Evolutionary conservation across 2,113 vertebrate species (phyloP), one percentile per base, ranked within the genome.

Genomic region (Alces alces): DNA sequence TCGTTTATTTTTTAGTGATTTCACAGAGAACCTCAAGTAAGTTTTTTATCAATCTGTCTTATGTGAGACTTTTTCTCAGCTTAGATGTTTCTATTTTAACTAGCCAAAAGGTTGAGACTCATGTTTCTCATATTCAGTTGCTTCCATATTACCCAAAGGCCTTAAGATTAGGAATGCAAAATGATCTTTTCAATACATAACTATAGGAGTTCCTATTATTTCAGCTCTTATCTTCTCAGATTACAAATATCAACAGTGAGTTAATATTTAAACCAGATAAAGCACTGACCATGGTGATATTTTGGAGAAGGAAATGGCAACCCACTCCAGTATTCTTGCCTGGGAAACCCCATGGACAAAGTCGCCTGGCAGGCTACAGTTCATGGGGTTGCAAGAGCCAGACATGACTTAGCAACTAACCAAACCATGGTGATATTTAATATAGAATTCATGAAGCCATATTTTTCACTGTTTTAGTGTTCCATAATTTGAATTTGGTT

Each of bases 21-120:
- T 95, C 96, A 28, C 95, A 97, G 84, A 98, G 55, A 96, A 89
- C 84, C 2, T 9, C 79, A 93, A 83, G 97, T 97, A 97, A 97
- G 87, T 96, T 66, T 80, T 93, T 88, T 92, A 36, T 58, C 73
- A 61, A 6, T 23, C 52, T 66, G 8, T 93, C 15, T 8, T 33
- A 89, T 14, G 11, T 60, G 47, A 54, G 28, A 70, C 36, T 33
- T 64, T 93, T 83, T 83, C 64, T 58, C 16, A 94, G 54, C 47
- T 66, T 79, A 39, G 45, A 27, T 84, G 64, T 54, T 80, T 96
- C 27, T 87, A 16, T 80, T 66, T 78, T 88, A 91, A 84, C 10
- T 78, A n/a, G 33, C 33, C 43, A 55, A 79, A 91, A 36, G 15
- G 52, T 9, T 17, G 52, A 91, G 43, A 47, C 14, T 83, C 2